Evolutionary conservation across 2,888 invertebrate species (phyloP).

Genomic region (Caradrina clavipalpis): DNA sequence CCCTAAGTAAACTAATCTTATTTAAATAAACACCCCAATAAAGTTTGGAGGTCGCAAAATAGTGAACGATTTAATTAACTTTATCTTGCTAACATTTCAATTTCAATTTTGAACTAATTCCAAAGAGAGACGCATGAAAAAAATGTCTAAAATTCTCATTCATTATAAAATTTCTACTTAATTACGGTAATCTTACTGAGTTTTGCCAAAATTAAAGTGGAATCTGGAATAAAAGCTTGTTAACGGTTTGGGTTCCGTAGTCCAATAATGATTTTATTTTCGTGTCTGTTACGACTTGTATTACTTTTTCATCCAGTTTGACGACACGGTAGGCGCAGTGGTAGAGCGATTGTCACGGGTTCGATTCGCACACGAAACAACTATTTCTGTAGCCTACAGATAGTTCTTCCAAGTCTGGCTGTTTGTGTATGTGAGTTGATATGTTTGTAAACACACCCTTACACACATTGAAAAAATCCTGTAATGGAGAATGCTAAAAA

Average conservation of each 20-base stretch:
- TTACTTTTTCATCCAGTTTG: too few relatives aligned
- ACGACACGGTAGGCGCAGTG: too few relatives aligned
- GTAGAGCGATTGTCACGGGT: too few relatives aligned
- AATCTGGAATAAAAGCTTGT: slow-evolving; percentile 29
- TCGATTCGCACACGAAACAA: too few relatives aligned
- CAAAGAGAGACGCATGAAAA: too few relatives aligned
- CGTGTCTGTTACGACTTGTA: background rate
- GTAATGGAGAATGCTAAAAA: too few relatives aligned
- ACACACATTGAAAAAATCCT: too few relatives aligned
- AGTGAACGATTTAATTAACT: slow-evolving; percentile 28
- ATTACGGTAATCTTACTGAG: slow-evolving; percentile 66
- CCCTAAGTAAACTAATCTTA: slow-evolving; percentile 5
- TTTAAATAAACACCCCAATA: slow-evolving; percentile 3
- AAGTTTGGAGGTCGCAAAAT: slow-evolving; percentile 20
- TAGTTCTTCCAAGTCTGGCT: too few relatives aligned
- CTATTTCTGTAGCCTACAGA: too few relatives aligned
- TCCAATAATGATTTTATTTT: background rate
- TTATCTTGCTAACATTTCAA: slow-evolving; percentile 13
- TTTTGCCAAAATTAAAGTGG: slow-evolving; percentile 59
- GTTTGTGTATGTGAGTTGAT: too few relatives aligned
- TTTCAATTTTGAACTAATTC: background rate
- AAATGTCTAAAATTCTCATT: slow-evolving; percentile 26
- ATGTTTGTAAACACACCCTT: too few relatives aligned
- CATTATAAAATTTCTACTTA: slow-evolving; percentile 64
- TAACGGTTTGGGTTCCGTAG: slow-evolving; percentile 43